Percentiles rank a stretch among this genome's conserved stretches.
Evolutionary conservation across 2,113 vertebrate genomes (phyloP).

Genomic region (Pygoscelis antarcticus): DNA sequence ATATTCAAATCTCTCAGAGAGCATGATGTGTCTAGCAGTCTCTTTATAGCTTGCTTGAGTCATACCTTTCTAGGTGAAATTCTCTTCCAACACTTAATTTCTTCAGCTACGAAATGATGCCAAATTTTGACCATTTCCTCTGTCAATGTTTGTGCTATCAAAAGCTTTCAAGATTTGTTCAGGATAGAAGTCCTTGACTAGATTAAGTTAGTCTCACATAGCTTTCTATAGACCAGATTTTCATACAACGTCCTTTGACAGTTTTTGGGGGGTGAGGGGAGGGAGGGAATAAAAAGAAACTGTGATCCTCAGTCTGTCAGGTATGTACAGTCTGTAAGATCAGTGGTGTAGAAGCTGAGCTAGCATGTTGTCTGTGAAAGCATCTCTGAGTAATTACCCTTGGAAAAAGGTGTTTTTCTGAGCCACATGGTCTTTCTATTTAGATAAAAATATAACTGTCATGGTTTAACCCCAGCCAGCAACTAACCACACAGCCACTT

Average conservation of each 20-base stretch:
- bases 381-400: neutral
- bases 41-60: neutral
- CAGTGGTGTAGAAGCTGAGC: neutral
- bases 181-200: neutral
- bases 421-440: neutral
- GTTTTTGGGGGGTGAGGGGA: neutral
- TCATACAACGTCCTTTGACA: neutral
- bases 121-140: neutral
- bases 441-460: neutral
- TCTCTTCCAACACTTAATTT: neutral
- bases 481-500: too few relatives aligned
- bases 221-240: neutral
- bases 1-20: neutral
- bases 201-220: neutral
- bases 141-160: neutral
- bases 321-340: neutral
- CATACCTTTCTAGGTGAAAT: neutral
- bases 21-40: neutral
- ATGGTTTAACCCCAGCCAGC: too few relatives aligned
- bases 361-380: neutral
- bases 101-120: neutral
- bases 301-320: neutral
- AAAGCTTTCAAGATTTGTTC: neutral
- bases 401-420: neutral
- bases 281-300: neutral